phyloP scores from a whole-genome alignment of 2,797 vertebrate genomes.

The Chaetodon trifasciatus region DNA sequence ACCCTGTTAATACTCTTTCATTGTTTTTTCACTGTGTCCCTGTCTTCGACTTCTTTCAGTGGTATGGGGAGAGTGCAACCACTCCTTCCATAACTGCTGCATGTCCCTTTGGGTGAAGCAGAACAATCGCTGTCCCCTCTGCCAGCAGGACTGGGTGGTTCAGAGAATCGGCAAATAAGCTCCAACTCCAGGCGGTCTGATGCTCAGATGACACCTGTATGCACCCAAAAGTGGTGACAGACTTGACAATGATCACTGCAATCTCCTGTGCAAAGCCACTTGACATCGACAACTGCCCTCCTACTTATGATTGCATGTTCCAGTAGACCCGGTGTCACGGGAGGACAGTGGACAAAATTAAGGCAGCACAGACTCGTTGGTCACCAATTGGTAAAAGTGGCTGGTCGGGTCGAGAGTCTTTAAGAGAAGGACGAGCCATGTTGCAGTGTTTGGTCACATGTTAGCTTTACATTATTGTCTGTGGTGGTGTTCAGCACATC shows the following conservation, averaged over 20 bases:
- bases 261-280: constrained; percentile 35
- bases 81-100: constrained; percentile 99
- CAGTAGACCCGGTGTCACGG: constrained; percentile 48
- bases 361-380: constrained; percentile 29
- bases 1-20: not conserved
- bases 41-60: constrained; percentile 82
- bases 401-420: constrained; percentile 19
- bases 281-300: constrained; percentile 32
- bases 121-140: constrained; percentile 98
- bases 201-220: constrained; percentile 30
- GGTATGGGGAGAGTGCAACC: constrained; percentile 99
- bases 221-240: constrained; percentile 47
- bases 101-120: constrained; percentile 99
- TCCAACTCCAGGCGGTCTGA: constrained; percentile 16
- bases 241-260: constrained; percentile 57
- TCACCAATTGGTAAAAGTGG: constrained; percentile 11
- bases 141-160: constrained; percentile 99
- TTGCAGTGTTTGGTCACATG: constrained; percentile 61
- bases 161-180: constrained; percentile 98
- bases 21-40: not conserved
- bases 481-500: constrained; percentile 60
- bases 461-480: constrained; percentile 59
- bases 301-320: constrained; percentile 67
- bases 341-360: constrained; percentile 50
- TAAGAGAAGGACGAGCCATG: constrained; percentile 36